Conservation (phyloP, 2,888 invertebrate genomes). For the Drosophila rellima region DNA sequence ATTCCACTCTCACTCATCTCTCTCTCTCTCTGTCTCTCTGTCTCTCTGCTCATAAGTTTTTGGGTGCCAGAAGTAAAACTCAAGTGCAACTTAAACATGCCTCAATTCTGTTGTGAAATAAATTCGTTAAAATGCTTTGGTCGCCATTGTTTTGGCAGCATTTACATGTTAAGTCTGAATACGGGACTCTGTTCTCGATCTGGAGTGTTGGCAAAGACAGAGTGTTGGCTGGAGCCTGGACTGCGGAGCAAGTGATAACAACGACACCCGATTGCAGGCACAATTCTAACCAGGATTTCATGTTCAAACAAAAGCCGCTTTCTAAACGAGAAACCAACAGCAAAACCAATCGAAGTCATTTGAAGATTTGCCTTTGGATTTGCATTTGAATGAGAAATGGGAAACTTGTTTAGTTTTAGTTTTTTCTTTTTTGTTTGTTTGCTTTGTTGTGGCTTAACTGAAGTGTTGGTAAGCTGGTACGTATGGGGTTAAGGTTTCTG, state of each 20-base stretch:
- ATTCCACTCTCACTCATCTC: conserved; percentile 1
- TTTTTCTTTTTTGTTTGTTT: conserved; percentile 20
- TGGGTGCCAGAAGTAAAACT: conserved; percentile 7
- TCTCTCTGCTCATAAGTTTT: conserved; percentile 27
- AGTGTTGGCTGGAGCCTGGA: conserved; percentile 7
- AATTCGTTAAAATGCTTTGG: conserved; percentile 53
- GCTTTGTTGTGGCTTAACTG: conserved; percentile 38
- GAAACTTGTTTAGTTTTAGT: conserved; percentile 18
- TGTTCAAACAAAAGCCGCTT: conserved; percentile 60
- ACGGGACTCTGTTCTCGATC: conserved; percentile 24
- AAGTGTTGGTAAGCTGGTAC: conserved; percentile 30
- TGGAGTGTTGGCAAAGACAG: conserved; percentile 9
- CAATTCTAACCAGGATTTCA: conserved; percentile 39
- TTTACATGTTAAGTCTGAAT: conserved; percentile 49
- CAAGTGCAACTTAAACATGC: conserved; percentile 32
- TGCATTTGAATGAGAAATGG: conserved; percentile 72
- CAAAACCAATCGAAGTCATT: conserved; percentile 80
- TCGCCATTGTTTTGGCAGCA: conserved; percentile 48
- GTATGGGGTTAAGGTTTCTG: conserved; percentile 28
- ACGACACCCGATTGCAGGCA: conserved; percentile 36
- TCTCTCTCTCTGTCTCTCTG: neutral
- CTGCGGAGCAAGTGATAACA: conserved; percentile 58
- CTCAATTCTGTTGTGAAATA: conserved; percentile 43
- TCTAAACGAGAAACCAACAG: conserved; percentile 48
- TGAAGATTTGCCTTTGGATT: conserved; percentile 74